Evolutionary conservation across 2,888 invertebrate species (phyloP), one percentile per base, ranked within the genome.

Genomic region (Phlogophora meticulosa): DNA sequence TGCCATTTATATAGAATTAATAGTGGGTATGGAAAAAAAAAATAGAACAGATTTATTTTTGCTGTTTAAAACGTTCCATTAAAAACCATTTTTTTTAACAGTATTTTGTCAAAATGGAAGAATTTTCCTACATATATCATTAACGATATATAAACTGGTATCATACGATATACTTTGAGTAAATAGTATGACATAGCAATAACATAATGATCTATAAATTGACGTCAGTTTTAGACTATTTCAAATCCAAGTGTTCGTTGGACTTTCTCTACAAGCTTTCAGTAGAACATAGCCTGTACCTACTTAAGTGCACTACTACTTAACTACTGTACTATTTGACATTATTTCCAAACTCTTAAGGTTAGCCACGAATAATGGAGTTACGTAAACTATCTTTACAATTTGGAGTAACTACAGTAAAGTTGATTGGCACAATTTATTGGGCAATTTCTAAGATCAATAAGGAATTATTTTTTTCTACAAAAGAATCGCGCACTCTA

Each of bases 341-440:
- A 65, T 43, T 48, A 63, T 61, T 64, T 45, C 65, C 40, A 59
- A 72, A 68, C 53, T 65, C 43, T 63, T 62, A 65, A 67, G n/a
- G 20, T 53, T 66, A 67, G 80, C 69, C 63, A 68, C 56, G 67
- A 61, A 74, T 38, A 68, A 20, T 63, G 46, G 46, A 52, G 49
- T 74, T 80, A 69, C 69, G 48, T 68, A 72, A 72, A 78, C 79
- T 78, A 71, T 78, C 76, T 71, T 71, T 48, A 62, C 55, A 69
- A 76, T 69, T 71, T 59, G 62, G 55, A 59, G 32, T 49, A 66
- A 59, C 61, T 58, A 32, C 45, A 40, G 4, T 48, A 66, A 60
- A 74, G 11, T 62, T 40, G 17, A 15, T 13, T 36, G 28, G 15
- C 4, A 32, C 59, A 78, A 78, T 80, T 74, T 75, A 72, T 58